phyloP scores from a whole-genome alignment of 2,797 vertebrate genomes.

The Hypotaenidia okinawae region DNA sequence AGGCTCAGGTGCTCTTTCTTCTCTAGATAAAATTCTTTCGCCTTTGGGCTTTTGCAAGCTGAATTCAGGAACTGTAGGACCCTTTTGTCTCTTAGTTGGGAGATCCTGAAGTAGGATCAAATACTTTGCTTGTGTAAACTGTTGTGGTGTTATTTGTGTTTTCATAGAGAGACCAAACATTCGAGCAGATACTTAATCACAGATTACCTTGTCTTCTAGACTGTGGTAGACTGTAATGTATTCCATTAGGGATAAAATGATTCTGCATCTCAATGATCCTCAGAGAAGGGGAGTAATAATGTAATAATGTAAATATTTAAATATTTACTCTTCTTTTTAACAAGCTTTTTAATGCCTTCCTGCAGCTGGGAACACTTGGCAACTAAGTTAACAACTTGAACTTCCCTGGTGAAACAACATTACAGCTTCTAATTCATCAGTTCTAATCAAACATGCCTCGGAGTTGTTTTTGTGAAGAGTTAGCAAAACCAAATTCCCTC shows the following conservation, averaged over 20 bases:
- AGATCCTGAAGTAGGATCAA: background rate
- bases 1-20: background rate
- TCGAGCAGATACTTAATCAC: background rate
- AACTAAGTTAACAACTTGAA: background rate
- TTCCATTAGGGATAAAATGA: background rate
- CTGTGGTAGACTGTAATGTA: background rate
- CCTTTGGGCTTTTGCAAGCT: background rate
- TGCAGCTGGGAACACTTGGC: slow-evolving; percentile 1
- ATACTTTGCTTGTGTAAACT: background rate
- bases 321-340: slow-evolving; percentile 41
- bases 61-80: background rate
- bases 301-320: slow-evolving; percentile 51
- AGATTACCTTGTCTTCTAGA: background rate
- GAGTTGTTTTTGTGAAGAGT: background rate
- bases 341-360: background rate
- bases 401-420: background rate
- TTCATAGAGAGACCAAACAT: background rate
- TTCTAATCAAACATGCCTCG: background rate
- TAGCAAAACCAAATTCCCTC: background rate
- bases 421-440: background rate
- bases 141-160: background rate
- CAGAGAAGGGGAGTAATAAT: background rate
- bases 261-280: background rate
- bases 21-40: background rate
- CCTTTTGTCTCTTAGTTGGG: background rate